A percentile compares a stretch with the other conserved stretches of the same genome.
phyloP scores from a whole-genome alignment of 2,888 invertebrate species.

The Drosophila tanythrix region DNA sequence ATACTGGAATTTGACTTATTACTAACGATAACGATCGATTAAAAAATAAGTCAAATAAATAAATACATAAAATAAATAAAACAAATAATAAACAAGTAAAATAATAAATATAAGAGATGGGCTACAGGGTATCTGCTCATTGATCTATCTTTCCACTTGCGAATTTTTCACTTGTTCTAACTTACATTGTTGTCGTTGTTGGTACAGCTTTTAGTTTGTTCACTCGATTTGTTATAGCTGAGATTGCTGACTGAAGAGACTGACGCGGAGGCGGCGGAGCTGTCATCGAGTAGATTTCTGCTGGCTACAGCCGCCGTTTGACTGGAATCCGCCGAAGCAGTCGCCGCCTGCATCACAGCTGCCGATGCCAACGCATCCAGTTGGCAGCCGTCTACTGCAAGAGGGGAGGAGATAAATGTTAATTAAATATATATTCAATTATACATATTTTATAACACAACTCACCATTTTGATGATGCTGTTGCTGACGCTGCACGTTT shows the following conservation, averaged over 20 bases:
- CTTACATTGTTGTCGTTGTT: slow-evolving; percentile 40
- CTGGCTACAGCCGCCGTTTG: slow-evolving; percentile 4
- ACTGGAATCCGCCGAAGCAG: slow-evolving; percentile 45
- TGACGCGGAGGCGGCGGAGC: slow-evolving; percentile 8
- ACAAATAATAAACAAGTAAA: not conserved
- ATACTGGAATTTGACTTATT: too few species aligned
- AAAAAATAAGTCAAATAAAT: not conserved
- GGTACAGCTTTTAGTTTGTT: slow-evolving; percentile 25
- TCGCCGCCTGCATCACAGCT: slow-evolving; percentile 82
- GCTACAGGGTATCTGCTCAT: not conserved
- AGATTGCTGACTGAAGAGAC: slow-evolving; percentile 11
- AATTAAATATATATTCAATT: slow-evolving; percentile 8
- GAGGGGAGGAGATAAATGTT: not conserved
- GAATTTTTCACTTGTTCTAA: not conserved
- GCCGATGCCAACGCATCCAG: slow-evolving; percentile 83
- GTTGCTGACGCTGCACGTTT: slow-evolving; percentile 23
- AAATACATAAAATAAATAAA: not conserved
- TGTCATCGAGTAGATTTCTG: slow-evolving; percentile 30
- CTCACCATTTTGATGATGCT: slow-evolving; percentile 54
- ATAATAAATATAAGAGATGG: not conserved
- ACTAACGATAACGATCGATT: not conserved
- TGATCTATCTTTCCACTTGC: not conserved
- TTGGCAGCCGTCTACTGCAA: slow-evolving; percentile 69
- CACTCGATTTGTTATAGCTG: slow-evolving; percentile 26
- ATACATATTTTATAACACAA: not conserved